Evolutionary conservation across 1,140 invertebrate genomes (phyloP), one percentile per base, ranked within the genome.

Genomic region (Drosophila mauritiana): DNA sequence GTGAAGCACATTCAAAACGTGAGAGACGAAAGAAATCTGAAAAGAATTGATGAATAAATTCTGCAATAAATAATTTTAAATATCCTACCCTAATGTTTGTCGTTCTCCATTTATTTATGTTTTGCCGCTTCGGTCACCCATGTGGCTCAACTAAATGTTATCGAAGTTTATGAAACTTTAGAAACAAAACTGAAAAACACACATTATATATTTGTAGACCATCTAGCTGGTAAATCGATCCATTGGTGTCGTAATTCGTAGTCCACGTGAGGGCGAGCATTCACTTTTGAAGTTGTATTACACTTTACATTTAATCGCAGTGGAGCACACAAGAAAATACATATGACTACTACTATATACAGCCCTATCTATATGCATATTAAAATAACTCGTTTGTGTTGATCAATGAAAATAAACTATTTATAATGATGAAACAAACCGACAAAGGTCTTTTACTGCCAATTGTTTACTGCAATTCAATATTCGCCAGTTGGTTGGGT

Each of bases 401-500:
- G 81, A 85, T 74, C 72, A 63, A 88, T 88, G 74, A 76, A 85
- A 86, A 86, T 82, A 88, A 86, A 72, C 51, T 62, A 74, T 86
- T 85, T 72, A 82, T 72, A 86, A 57, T 72, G 61, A 73, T 58
- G 56, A 54, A 76, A 52, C 39, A 52, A 54, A 53, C 1, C 0
- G 5, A 0, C 15, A 72, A 22, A 4, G 5, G 15, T 25, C 0
- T 45, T 55, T 27, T 42, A 34, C 10, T 58, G 17, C 42, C 5
- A 20, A 48, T n/a, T n/a, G 20, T n/a, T 48, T 10, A 43, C 34
- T 22, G 11, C 7, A 49, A 4, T 15, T 49, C 3, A 4, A 11
- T 10, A 3, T 25, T 49, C 31, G 48, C 27, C 31, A 7, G 8
- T 3, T 10, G 0, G 31, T 3, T 8, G 31, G 1, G 31, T 22